Base-by-base conservation (phyloP, 2,888 invertebrate genomes). In the Agriopis leucophaearia region DNA sequence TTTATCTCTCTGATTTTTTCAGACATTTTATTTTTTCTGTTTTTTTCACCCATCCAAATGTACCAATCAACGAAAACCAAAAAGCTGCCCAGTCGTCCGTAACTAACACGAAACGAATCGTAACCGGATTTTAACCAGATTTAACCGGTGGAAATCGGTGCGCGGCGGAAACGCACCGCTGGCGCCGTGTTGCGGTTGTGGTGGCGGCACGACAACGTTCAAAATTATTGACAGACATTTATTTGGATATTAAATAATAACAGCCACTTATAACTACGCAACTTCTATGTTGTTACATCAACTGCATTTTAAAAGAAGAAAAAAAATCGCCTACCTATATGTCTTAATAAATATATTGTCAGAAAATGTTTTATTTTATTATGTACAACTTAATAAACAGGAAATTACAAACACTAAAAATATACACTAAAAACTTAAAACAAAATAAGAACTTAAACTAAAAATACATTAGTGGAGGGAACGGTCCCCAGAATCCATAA, bases 101-200 rank as follows among this genome's bases (percentile, higher is more conserved):
- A 54, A 67, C 62, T 52, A 63, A 63, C 38, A 47, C 44, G 8
- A 54, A 58, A 58, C 58, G 50, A 63, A 63, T 48, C 36, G 44
- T 45, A 67, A 63, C 62, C 40, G 57, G 56, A 60, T 61, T 60
- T 56, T 52, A 65, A 54, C 61, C 59, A 40, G 62, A 66, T 67
- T 67, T 59, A 40, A 27, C 66, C 47, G 58, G 52, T 27, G 63
- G 48, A 50, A 63, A 54, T 27, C 63, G 50, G 63, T 47, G 52
- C 40, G 63, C 54, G 51, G 44, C 16, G 48, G 57, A 35, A 36
- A 62, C 40, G 8, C 44, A 42, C 51, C 44, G 52, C 44, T 44
- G 44, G 1, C 27, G 8, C 42, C 27, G 48, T 27, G 48, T 10
- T 27, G 44, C 45, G 58, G 48, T 63, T 50, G 58, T 18, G 58